Evolutionary conservation across 1,140 invertebrate species (phyloP), one percentile per base, ranked within the genome.

Genomic region (Drosophila auraria): DNA sequence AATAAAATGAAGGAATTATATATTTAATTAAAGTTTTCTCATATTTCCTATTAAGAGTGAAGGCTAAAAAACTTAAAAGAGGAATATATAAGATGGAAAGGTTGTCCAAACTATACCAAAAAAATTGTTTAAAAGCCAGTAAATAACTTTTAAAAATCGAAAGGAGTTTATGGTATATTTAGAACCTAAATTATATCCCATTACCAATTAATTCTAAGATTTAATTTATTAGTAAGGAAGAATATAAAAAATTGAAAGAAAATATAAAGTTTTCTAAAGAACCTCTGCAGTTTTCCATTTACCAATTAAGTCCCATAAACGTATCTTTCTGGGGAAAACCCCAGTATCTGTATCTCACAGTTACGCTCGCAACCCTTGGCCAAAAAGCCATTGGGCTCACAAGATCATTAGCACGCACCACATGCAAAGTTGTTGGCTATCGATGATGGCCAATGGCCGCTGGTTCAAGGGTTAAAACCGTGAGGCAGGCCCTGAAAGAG

Each of bases 391-490:
- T 57, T 17, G 36, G n/a, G 30, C 42, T 50, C 33, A 60, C 47
- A 73, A 73, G 70, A 60, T 72, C 69, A 72, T 72, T 73, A 73
- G 56, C 53, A 57, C 27, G 23, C 66, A 36, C 62, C 66, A 36
- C 62, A 70, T 54, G 62, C 49, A 59, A 73, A 60, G 68, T 71
- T 50, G 53, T 40, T 58, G 27, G 36, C 20, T 44, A 51, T 20
- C 38, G 30, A 44, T 60, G 38, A 51, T 45, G 47, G 23, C 30
- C n/a, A 14, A 57, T 15, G 45, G 23, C 30, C n/a, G 14, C 40
- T 15, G 45, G 8, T 53, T 38, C 25, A n/a, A 7, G 63, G 64
- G 49, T 6, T 27, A 63, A 25, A 58, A 11, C 12, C 40, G 15
- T 5, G 15, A 12, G 17, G 36, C 36, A 36, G 30, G 9, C 9